Percentiles rank a stretch among this genome's conserved stretches.
Conservation (phyloP, 2,797 vertebrate species). For the Lutjanus argentimaculatus region DNA sequence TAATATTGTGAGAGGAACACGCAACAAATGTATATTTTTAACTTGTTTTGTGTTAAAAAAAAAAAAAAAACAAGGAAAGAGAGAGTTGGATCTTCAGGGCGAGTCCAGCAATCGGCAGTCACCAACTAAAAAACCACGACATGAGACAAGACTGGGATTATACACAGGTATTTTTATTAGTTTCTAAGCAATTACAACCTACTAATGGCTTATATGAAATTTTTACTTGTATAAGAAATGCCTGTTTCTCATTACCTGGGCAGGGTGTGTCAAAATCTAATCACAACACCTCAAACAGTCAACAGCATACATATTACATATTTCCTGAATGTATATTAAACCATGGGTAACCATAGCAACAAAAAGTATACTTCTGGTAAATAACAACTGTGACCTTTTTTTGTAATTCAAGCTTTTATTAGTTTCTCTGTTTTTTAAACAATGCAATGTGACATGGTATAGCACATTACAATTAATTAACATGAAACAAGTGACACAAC, state of each 20-base stretch:
- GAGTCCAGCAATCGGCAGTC: fast-evolving
- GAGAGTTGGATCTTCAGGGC: not conserved
- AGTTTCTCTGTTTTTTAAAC: too few species aligned
- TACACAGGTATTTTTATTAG: not conserved
- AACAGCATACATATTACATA: not conserved
- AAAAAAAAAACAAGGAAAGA: constrained; percentile 20
- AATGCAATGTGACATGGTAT: too few species aligned
- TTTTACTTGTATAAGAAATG: too few species aligned
- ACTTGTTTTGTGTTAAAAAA: not conserved
- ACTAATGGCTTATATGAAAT: too few species aligned
- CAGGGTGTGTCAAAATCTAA: not conserved
- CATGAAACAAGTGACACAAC: too few species aligned
- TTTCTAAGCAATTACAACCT: not conserved
- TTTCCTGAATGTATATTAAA: not conserved
- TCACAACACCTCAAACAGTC: not conserved
- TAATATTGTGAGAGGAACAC: not conserved
- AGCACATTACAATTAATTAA: too few species aligned
- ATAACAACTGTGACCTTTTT: too few species aligned
- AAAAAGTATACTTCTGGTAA: not conserved
- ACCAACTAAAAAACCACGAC: not conserved
- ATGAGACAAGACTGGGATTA: not conserved
- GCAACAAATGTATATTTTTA: not conserved
- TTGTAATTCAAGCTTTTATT: too few species aligned
- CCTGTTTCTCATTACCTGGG: too few species aligned
- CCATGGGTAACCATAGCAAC: not conserved